Base-by-base conservation (phyloP, 2,797 vertebrate genomes). In the Distichodus sexfasciatus region DNA sequence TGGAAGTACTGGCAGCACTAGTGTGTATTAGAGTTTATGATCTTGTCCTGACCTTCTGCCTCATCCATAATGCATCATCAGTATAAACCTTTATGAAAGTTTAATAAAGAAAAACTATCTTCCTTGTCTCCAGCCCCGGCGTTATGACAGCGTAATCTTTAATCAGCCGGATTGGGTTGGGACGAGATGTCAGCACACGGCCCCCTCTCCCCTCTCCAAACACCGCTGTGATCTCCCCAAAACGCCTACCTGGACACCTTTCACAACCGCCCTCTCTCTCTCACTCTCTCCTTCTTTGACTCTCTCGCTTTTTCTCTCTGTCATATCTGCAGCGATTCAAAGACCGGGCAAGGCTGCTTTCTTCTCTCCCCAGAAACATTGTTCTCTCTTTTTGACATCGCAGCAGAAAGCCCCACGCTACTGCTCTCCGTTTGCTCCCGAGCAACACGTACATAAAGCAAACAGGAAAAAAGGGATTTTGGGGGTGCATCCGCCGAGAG, bases 21-120 rank as follows among this genome's bases (percentile, higher is more conserved):
- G 71, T 64, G 43, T 64, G 60, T 68, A 81, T 78, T 74, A 57
- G 23, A 71, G 79, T 81, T 80, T 83, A 74, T 84, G 83, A 84
- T 85, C 78, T 87, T 79, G 81, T 86, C 71, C 69, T 83, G 83
- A 91, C 89, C 88, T 89, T 86, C 78, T 62, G 35, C 54, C 69
- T 86, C 77, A 87, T 87, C 77, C 63, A 82, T 86, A 81, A 88
- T 90, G 79, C 74, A 82, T 85, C 26, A 24, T 68, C 55, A 62
- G 71, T 75, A 77, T 71, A 78, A 82, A 81, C 77, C 70, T 33
- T 67, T 79, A 81, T 86, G 78, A 89, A 87, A 86, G 81, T 84
- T 79, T 83, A 85, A 89, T 87, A 80, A 80, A 77, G 73, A 74
- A 68, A 76, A 84, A 74, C 58, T 54, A 75, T 75, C 73, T 75